Percentiles rank a stretch among this genome's conserved stretches.
Evolutionary conservation across 2,113 vertebrate genomes (phyloP).

Genomic region (human): DNA sequence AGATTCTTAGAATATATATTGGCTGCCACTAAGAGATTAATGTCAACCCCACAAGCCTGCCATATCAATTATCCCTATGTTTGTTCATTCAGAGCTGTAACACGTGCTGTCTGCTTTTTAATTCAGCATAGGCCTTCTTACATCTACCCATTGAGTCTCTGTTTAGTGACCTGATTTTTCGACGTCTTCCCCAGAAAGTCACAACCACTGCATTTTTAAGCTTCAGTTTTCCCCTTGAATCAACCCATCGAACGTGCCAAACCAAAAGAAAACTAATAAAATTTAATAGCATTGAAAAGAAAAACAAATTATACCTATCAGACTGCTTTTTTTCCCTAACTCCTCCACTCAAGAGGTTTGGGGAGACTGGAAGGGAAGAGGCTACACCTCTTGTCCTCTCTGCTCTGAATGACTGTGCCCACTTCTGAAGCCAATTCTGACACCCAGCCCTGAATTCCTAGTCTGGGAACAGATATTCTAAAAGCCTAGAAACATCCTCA

Average conservation of each 20-base stretch:
- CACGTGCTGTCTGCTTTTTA: not conserved
- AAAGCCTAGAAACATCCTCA: not conserved
- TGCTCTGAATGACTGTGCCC: not conserved
- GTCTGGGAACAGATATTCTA: not conserved
- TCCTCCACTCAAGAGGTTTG: not conserved
- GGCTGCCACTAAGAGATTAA: not conserved
- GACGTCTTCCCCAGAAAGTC: not conserved
- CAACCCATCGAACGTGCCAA: not conserved
- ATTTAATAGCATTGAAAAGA: not conserved
- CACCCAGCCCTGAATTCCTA: not conserved
- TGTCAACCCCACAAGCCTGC: not conserved
- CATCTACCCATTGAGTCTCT: not conserved
- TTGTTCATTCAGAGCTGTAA: not conserved
- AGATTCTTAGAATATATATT: not conserved
- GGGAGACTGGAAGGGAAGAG: not conserved
- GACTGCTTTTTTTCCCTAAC: not conserved
- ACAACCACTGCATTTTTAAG: not conserved
- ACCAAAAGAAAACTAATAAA: conserved; percentile 38
- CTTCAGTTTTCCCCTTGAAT: not conserved
- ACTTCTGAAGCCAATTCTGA: not conserved
- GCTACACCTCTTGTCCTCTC: not conserved
- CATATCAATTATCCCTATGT: not conserved
- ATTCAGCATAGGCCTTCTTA: not conserved
- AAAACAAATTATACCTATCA: not conserved
- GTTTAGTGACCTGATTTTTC: conserved; percentile 27